These are phyloP conservation scores for Aethes cnicana DNA, from an alignment of 2,888 invertebrate species.

Conservation along the genomic window DNA sequence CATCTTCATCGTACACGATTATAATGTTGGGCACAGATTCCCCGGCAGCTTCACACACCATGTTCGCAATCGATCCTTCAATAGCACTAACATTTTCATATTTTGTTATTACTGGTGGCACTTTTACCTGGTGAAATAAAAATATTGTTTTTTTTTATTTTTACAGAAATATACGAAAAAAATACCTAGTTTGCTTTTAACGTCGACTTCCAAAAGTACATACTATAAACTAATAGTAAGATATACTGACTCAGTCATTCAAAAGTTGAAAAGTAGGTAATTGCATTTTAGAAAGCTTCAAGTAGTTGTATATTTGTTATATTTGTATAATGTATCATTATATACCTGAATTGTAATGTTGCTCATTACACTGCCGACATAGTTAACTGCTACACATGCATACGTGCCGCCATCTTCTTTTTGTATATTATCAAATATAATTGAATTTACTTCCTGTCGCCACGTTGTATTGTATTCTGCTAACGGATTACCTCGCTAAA, in stretches of 20 bases:
- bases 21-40: conserved; percentile 54
- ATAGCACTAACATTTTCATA: conserved; percentile 52
- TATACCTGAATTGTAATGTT: conserved; percentile 56
- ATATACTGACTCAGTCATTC: no score
- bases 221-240: no score
- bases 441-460: conserved; percentile 47
- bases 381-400: conserved; percentile 58
- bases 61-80: conserved; percentile 50
- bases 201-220: no score
- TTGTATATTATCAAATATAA: conserved; percentile 49
- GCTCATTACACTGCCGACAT: conserved; percentile 47
- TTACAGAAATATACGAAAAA: no score
- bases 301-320: no score
- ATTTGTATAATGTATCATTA: no score
- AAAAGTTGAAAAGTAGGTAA: no score
- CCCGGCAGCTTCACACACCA: conserved; percentile 59
- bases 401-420: conserved; percentile 59
- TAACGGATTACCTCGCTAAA: background rate
- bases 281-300: no score
- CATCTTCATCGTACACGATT: conserved; percentile 36
- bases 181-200: no score
- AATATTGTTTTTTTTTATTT: background rate
- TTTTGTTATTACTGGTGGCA: conserved; percentile 52
- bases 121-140: conserved; percentile 59
- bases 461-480: conserved; percentile 42